Percentiles rank a stretch among this genome's conserved stretches.
phyloP scores from a whole-genome alignment of 2,113 vertebrate species.

The Odocoileus virginianus region DNA sequence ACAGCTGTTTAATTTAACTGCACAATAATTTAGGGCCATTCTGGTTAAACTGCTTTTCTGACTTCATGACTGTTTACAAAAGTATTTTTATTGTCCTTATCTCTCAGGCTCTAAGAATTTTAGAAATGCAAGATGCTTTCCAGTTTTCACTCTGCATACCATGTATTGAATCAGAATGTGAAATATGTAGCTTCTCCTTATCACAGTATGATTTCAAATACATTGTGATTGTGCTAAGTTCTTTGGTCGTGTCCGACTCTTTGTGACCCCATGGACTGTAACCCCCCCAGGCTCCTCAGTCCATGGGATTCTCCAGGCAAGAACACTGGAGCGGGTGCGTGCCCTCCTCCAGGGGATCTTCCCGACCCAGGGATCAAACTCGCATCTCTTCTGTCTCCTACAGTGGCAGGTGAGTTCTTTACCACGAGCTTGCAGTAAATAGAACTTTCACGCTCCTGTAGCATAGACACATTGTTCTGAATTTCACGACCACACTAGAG shows the following conservation, averaged over 20 bases:
- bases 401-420: too few species aligned
- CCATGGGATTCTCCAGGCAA: too few species aligned
- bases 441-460: background rate
- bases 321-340: too few species aligned
- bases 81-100: background rate
- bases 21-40: background rate
- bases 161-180: background rate
- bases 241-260: too few species aligned
- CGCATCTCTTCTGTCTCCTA: too few species aligned
- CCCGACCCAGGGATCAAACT: too few species aligned
- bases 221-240: too few species aligned
- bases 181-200: background rate
- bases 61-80: background rate
- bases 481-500: background rate
- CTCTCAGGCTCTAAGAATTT: background rate
- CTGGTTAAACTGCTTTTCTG: background rate
- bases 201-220: background rate
- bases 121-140: background rate
- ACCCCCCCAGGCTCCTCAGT: too few species aligned
- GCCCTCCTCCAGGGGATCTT: too few species aligned
- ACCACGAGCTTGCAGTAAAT: background rate
- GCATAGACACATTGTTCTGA: background rate
- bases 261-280: too few species aligned
- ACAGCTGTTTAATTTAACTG: background rate
- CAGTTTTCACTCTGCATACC: background rate